Evolutionary conservation across 1,140 invertebrate genomes (phyloP).

Genomic region (Probaryconus sp.): DNA sequence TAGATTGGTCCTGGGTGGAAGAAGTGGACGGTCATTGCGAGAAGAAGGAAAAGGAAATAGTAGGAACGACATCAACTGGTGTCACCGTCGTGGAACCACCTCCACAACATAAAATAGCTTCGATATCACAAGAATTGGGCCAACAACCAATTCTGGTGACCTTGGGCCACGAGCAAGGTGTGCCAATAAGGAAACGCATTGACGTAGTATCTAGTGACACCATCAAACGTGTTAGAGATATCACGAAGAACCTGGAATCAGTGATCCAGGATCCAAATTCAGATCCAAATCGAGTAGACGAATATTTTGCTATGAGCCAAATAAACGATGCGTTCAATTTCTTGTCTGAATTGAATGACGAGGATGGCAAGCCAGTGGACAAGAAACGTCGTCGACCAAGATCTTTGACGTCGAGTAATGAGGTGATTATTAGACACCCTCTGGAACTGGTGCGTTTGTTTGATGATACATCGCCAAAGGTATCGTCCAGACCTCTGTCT

Average conservation of each 20-base stretch:
- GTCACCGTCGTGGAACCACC: constrained; percentile 48
- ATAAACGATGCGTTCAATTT: constrained; percentile 75
- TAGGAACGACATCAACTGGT: constrained; percentile 13
- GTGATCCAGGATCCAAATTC: constrained; percentile 39
- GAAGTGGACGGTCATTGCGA: constrained; percentile 67
- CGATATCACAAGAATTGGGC: constrained; percentile 32
- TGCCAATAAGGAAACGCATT: constrained; percentile 68
- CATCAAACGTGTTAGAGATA: constrained; percentile 69
- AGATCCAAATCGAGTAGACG: too few relatives aligned
- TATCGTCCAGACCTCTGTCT: constrained; percentile 9
- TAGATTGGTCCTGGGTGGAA: constrained; percentile 77
- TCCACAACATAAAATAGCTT: constrained; percentile 37
- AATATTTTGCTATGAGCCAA: constrained; percentile 65
- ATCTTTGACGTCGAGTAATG: constrained; percentile 15
- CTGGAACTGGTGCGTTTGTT: constrained; percentile 36
- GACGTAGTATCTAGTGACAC: constrained; percentile 73
- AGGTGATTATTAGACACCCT: constrained; percentile 18
- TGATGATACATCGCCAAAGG: constrained; percentile 56
- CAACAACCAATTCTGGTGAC: constrained; percentile 66
- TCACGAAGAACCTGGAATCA: constrained; percentile 14
- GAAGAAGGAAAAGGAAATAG: constrained; percentile 14
- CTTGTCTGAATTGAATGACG: constrained; percentile 69
- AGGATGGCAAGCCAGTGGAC: constrained; percentile 46
- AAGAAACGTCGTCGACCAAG: constrained; percentile 6
- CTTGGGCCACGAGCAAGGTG: constrained; percentile 70